Evolutionary conservation across 1,140 invertebrate genomes (phyloP).

Genomic region (Drosophila repletoides): DNA sequence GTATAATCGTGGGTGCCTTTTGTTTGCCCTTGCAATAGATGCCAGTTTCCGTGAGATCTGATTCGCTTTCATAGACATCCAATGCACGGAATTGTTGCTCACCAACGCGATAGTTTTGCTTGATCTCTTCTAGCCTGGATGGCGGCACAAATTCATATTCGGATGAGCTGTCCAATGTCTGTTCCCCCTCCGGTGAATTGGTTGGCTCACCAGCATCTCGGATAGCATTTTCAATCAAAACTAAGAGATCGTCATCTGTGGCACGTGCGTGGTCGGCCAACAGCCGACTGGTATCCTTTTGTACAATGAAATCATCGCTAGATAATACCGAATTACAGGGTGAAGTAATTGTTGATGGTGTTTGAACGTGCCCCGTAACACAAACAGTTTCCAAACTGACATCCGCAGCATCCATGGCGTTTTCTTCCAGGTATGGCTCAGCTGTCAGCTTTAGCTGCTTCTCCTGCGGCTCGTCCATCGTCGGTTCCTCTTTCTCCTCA

Average conservation of each 20-base stretch:
- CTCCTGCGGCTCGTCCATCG: background rate
- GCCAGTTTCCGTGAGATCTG: slow-evolving; percentile 72
- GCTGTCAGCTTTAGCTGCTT: background rate
- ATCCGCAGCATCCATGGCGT: slow-evolving; percentile 71
- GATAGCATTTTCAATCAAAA: slow-evolving; percentile 62
- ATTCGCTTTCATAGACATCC: slow-evolving; percentile 80
- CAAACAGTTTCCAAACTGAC: slow-evolving; percentile 28
- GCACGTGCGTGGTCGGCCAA: slow-evolving; percentile 48
- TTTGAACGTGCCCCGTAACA: background rate
- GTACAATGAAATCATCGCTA: slow-evolving; percentile 77
- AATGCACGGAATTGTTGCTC: slow-evolving; percentile 68
- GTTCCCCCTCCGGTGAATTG: background rate
- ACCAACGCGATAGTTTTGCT: slow-evolving; percentile 69
- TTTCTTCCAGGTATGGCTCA: slow-evolving; percentile 55
- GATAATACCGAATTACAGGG: slow-evolving; percentile 69
- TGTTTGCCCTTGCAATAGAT: slow-evolving; percentile 66
- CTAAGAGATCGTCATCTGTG: slow-evolving; percentile 65
- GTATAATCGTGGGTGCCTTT: slow-evolving; percentile 58
- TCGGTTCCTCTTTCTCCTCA: slow-evolving; percentile 12
- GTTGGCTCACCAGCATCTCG: slow-evolving; percentile 32
- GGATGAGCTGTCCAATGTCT: slow-evolving; percentile 39
- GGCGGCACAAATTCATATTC: slow-evolving; percentile 67
- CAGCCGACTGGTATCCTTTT: slow-evolving; percentile 64
- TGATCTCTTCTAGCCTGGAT: slow-evolving; percentile 48
- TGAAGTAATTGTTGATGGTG: slow-evolving; percentile 33